Base-by-base conservation (phyloP, 2,113 vertebrate species). In the Ctenodactylus gundi region DNA sequence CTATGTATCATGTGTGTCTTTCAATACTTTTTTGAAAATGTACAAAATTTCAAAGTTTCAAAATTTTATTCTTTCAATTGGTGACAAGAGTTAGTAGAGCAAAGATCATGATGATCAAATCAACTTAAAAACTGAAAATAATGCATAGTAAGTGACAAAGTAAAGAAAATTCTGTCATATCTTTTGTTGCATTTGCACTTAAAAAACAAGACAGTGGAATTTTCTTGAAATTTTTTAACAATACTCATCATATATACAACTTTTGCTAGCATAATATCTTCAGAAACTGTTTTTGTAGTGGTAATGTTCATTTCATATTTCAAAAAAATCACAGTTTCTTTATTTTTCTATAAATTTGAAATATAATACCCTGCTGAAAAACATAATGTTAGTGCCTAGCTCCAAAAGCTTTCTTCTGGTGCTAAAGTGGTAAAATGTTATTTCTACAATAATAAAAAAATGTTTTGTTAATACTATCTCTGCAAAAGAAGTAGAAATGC, bases 221-320 rank as follows among this genome's bases (percentile, higher is more conserved):
- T 12, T 84, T 89, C 31, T 55, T 90, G 70, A 53, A 90, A 81
- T 68, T 72, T 83, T 76, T 91, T 23, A 96, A 91, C 3, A 95
- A 9, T 1, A 27, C 85, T 41, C 12, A 64, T 68, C 62, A 75
- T 60, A 77, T 15, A 8, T 67, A 53, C 62, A 82, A 72, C 88
- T 80, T 83, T 57, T 72, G 13, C 36, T 90, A 39, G 20, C 29
- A 84, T 29, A 57, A 34, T 78, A 39, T 78, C 41, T 91, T 83
- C 17, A 81, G 8, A 36, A 88, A 68, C 6, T 51, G 46, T 17
- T 2, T 77, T 29, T 91, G n/a, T 34, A 9, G 58, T 12, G 86
- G 31, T 11, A 94, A 92, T 65, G 3, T 57, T 92, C 93, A 68
- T 60, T 92, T 97, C 36, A 39, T 57, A 81, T 84, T 77, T 95